Conservation (phyloP, 2,888 invertebrate genomes). For the Spisula solida region DNA sequence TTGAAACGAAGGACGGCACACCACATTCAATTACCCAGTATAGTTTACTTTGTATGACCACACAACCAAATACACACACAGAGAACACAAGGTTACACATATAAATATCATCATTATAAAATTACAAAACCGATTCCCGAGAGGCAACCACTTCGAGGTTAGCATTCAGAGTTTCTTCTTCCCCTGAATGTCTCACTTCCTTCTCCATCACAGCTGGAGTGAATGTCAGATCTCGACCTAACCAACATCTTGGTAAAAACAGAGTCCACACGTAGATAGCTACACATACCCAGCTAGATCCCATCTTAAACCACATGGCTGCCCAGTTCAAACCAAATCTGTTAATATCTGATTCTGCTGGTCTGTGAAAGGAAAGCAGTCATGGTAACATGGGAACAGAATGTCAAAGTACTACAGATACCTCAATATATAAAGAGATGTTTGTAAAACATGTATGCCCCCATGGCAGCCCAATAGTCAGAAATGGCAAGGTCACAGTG, state of each 20-base stretch:
- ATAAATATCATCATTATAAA: background rate
- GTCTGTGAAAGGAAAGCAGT: slow-evolving; percentile 79
- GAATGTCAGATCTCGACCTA: slow-evolving; percentile 80
- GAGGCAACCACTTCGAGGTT: slow-evolving; percentile 60
- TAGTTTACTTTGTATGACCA: background rate
- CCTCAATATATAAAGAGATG: background rate
- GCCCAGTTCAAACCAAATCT: slow-evolving; percentile 88
- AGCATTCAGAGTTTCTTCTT: slow-evolving; percentile 55
- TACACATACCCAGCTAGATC: slow-evolving; percentile 88
- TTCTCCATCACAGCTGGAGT: slow-evolving; percentile 34
- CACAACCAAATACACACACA: background rate
- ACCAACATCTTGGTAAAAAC: slow-evolving; percentile 84
- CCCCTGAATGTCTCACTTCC: slow-evolving; percentile 48
- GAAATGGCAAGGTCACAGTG: too few species aligned
- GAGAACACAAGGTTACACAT: background rate
- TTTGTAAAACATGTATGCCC: too few species aligned
- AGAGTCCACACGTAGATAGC: slow-evolving; percentile 87
- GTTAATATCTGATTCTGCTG: slow-evolving; percentile 86
- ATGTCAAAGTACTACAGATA: background rate
- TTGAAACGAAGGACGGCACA: too few species aligned
- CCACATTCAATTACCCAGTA: too few species aligned
- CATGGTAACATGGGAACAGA: background rate
- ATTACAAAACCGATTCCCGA: slow-evolving; percentile 60
- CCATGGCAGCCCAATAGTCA: too few species aligned
- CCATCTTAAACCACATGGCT: slow-evolving; percentile 88